Conservation (phyloP, 2,888 invertebrate species). For the Odiellus spinosus region DNA sequence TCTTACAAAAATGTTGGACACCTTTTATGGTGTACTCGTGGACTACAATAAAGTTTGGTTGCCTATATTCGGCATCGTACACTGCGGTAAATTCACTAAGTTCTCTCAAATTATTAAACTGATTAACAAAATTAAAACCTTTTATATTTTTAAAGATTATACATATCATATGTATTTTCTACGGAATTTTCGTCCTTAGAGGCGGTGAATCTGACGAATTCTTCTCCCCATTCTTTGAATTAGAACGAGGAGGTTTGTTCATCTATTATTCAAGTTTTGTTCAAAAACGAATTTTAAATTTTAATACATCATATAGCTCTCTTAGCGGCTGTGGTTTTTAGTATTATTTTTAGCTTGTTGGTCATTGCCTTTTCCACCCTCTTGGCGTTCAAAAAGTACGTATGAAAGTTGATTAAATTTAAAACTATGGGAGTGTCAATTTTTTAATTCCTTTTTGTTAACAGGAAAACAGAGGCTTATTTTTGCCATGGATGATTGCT, state of each 20-base stretch:
- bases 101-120: too few species aligned
- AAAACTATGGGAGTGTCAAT: too few species aligned
- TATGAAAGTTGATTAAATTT: too few species aligned
- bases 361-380: constrained; percentile 41
- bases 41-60: constrained; percentile 14
- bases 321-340: constrained; percentile 9
- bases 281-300: background rate
- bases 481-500: constrained; percentile 60
- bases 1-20: constrained; percentile 14
- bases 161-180: constrained; percentile 54
- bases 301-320: constrained; percentile 11
- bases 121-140: constrained; percentile 11
- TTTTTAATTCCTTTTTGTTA: background rate
- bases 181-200: constrained; percentile 54
- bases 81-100: constrained; percentile 37
- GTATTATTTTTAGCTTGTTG: constrained; percentile 23
- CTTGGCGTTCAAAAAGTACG: constrained; percentile 38
- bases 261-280: background rate
- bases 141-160: too few species aligned
- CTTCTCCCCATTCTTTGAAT: constrained; percentile 72
- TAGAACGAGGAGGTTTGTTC: constrained; percentile 7
- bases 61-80: constrained; percentile 48
- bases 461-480: constrained; percentile 53
- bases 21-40: constrained; percentile 17
- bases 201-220: constrained; percentile 82